phyloP scores from a whole-genome alignment of 2,113 vertebrate species.

The Pseudolaguvia tuberculata region DNA sequence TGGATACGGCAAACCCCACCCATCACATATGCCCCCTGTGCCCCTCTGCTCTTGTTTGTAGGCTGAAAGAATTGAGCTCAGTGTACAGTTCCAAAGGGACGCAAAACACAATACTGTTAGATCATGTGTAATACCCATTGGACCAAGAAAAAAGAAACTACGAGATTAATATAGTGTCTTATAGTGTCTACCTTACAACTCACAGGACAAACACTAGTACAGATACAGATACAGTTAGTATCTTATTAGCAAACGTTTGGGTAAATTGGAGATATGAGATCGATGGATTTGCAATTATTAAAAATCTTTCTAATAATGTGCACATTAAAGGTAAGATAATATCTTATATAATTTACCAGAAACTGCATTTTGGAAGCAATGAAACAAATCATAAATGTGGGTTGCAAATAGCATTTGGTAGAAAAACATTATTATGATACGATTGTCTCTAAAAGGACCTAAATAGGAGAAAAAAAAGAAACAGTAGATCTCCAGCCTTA shows the following conservation, averaged over 20 bases:
- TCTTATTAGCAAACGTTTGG: neutral
- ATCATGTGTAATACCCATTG: constrained; percentile 63
- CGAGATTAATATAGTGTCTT: constrained; percentile 44
- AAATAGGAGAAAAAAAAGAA: no score
- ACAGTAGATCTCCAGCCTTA: no score
- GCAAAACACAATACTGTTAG: constrained; percentile 9
- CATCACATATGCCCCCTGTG: no score
- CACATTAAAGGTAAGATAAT: constrained; percentile 57
- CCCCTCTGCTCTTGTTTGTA: no score
- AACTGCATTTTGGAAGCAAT: neutral
- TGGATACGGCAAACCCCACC: no score
- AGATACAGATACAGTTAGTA: no score
- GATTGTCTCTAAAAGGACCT: no score
- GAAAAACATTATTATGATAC: no score
- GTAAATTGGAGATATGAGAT: constrained; percentile 45
- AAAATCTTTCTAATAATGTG: constrained; percentile 53
- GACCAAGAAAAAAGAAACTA: constrained; percentile 33
- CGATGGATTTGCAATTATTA: constrained; percentile 47
- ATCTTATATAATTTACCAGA: neutral
- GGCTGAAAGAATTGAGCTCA: neutral
- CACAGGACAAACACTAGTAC: constrained; percentile 33
- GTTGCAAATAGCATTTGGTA: no score
- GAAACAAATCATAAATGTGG: no score
- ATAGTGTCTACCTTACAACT: constrained; percentile 41
- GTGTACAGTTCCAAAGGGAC: constrained; percentile 32